A percentile compares a stretch with the other conserved stretches of the same genome.
Evolutionary conservation across 2,797 vertebrate species (phyloP).

Genomic region (Lagorchestes hirsutus): DNA sequence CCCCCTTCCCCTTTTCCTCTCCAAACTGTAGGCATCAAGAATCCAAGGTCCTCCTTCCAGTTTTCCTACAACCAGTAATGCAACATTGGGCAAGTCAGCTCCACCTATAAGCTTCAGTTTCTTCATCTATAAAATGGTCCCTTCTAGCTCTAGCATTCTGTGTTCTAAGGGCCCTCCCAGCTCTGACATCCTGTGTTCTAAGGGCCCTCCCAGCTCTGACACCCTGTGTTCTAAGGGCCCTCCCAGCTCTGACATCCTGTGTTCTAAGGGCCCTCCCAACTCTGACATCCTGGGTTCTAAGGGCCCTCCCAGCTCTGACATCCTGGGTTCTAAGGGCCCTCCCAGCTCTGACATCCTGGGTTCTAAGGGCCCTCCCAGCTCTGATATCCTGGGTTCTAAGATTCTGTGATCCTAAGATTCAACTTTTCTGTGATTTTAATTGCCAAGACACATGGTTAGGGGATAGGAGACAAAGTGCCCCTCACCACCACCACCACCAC

Average conservation of each 20-base stretch:
- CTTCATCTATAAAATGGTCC: not conserved
- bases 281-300: too few relatives aligned
- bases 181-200: too few relatives aligned
- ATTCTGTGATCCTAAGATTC: not conserved
- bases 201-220: too few relatives aligned
- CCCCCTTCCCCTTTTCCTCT: too few relatives aligned
- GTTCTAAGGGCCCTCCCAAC: too few relatives aligned
- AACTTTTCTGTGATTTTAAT: not conserved
- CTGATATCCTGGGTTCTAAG: not conserved
- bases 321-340: not conserved
- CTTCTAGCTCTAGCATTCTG: not conserved
- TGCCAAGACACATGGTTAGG: not conserved
- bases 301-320: too few relatives aligned
- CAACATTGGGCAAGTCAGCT: not conserved
- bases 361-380: not conserved
- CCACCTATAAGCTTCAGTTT: not conserved
- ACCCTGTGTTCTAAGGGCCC: too few relatives aligned
- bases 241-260: too few relatives aligned
- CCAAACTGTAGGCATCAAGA: too few relatives aligned
- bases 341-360: not conserved
- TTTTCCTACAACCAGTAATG: not conserved
- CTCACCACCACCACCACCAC: too few relatives aligned
- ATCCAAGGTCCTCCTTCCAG: not conserved
- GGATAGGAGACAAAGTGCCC: not conserved
- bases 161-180: too few relatives aligned